Percentiles rank a stretch among this genome's conserved stretches.
Evolutionary conservation across 2,888 invertebrate species (phyloP).

Genomic region (Eueremaeus valkanovi): DNA sequence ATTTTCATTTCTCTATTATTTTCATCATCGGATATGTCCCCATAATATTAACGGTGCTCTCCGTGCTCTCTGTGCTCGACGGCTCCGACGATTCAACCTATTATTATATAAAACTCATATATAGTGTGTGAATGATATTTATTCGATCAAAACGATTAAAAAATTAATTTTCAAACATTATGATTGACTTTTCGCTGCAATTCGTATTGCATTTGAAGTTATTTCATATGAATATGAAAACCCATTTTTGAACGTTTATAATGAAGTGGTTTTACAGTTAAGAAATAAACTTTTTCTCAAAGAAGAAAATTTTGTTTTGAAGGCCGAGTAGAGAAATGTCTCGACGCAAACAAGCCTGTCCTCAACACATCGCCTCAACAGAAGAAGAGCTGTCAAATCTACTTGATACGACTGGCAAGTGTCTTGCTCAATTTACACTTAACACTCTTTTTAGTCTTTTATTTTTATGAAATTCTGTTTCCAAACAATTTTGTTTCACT

Average conservation of each 20-base stretch:
- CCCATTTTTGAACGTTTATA: conserved; percentile 8
- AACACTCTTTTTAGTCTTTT: neutral
- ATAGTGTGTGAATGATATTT: conserved; percentile 8
- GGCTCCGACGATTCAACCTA: neutral
- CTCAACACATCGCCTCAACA: conserved; percentile 33
- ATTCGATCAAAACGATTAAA: neutral
- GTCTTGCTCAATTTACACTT: neutral
- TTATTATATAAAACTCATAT: neutral
- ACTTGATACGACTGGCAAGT: conserved; percentile 13
- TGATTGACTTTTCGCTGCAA: neutral
- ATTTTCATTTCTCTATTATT: conserved; percentile 35
- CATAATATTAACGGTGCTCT: conserved; percentile 15
- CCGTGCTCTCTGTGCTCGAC: neutral
- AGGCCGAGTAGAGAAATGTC: conserved; percentile 33
- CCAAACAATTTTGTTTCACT: too few relatives aligned
- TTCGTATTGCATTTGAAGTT: neutral
- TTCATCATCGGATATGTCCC: conserved; percentile 28
- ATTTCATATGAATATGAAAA: neutral
- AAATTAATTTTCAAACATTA: neutral
- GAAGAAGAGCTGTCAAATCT: conserved; percentile 18
- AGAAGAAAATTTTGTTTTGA: neutral
- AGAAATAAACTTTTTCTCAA: neutral
- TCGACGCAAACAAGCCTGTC: conserved; percentile 39
- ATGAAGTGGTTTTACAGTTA: conserved; percentile 26
- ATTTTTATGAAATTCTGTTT: neutral